Percentiles rank a stretch among this genome's conserved stretches.
Evolutionary conservation across 2,888 invertebrate genomes (phyloP).

Genomic region (Neria commutata): DNA sequence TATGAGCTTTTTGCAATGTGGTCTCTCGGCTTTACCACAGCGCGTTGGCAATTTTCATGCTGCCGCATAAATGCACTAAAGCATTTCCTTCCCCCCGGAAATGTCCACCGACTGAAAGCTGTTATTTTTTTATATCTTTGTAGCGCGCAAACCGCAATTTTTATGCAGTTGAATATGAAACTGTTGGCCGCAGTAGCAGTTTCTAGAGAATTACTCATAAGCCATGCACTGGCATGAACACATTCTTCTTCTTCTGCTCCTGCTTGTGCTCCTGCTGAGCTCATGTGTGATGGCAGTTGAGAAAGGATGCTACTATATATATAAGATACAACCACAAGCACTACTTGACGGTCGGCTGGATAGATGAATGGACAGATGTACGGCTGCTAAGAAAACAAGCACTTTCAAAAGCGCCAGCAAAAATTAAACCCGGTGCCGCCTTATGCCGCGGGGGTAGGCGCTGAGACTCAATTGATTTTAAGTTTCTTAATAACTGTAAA

Average conservation of each 20-base stretch:
- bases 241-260: not conserved
- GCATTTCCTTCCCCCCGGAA: too few relatives aligned
- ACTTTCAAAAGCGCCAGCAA: too few relatives aligned
- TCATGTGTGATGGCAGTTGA: conserved; percentile 3
- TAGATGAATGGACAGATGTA: not conserved
- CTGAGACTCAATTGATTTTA: too few relatives aligned
- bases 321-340: too few relatives aligned
- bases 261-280: not conserved
- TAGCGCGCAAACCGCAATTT: conserved; percentile 17
- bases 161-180: conserved; percentile 12
- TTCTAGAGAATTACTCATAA: conserved; percentile 3
- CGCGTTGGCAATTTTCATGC: too few relatives aligned
- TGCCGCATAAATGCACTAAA: too few relatives aligned
- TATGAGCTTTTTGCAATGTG: too few relatives aligned
- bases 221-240: conserved; percentile 6
- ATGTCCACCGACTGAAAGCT: not conserved
- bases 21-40: too few relatives aligned
- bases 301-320: conserved; percentile 11
- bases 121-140: not conserved
- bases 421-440: too few relatives aligned
- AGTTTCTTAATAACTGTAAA: too few relatives aligned
- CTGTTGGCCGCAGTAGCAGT: conserved; percentile 9
- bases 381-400: too few relatives aligned
- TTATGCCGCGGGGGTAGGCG: too few relatives aligned
- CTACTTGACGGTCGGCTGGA: not conserved